A percentile compares a stretch with the other conserved stretches of the same genome.
These are phyloP conservation scores for Anableps anableps DNA, from an alignment of 2,797 vertebrate species.

Conservation along the genomic window DNA sequence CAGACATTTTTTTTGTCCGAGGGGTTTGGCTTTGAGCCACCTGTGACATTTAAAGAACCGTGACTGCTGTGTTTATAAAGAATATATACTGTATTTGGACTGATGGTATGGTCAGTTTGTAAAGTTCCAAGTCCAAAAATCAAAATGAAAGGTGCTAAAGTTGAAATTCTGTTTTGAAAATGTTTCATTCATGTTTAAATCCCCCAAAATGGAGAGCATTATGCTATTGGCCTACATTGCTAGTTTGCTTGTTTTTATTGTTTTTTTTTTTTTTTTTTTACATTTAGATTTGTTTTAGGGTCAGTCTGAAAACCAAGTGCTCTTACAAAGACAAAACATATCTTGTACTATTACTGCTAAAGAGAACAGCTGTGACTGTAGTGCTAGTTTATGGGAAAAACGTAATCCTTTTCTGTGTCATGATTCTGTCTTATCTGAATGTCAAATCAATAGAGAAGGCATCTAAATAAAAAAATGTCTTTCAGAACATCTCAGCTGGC, in stretches of 20 bases:
- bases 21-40: background rate
- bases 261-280: background rate
- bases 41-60: background rate
- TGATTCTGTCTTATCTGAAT: background rate
- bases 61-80: background rate
- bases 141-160: background rate
- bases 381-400: constrained; percentile 59
- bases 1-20: background rate
- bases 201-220: background rate
- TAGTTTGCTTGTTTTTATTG: too few species aligned
- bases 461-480: constrained; percentile 2
- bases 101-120: too few species aligned
- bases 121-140: too few species aligned
- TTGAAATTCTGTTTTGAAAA: background rate
- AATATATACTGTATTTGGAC: too few species aligned
- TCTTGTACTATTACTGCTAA: constrained; percentile 27
- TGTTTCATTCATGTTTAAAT: background rate
- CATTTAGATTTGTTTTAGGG: background rate
- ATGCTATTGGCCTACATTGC: background rate
- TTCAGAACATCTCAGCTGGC: constrained; percentile 7
- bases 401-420: constrained; percentile 32
- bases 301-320: constrained; percentile 22
- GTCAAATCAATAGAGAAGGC: constrained; percentile 5
- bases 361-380: constrained; percentile 48
- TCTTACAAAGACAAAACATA: constrained; percentile 54